Evolutionary conservation across 2,797 vertebrate species (phyloP), one percentile per base, ranked within the genome.

Genomic region (Leuciscus waleckii): DNA sequence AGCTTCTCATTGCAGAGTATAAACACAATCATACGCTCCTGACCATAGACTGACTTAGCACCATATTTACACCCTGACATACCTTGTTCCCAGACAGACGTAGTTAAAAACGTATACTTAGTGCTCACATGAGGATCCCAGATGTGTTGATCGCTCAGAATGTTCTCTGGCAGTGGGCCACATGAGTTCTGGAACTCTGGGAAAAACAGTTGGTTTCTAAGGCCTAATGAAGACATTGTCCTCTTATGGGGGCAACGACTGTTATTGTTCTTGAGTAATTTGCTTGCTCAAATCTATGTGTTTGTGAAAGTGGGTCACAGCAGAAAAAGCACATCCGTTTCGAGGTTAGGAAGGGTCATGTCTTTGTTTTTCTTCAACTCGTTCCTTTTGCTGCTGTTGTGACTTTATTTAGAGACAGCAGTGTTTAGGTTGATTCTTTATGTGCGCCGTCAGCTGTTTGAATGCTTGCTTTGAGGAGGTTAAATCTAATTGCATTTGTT

Each of bases 111-210:
- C 1, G 21, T 49, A 56, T 65, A 68, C 65, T 37, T 21, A 54
- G 49, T 61, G 26, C 71, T 84, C 49, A 23, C 88, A 88, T 87
- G 84, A 84, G 85, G 84, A 79, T 68, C 70, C 70, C 88, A 90
- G 85, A 84, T 90, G 89, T 89, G 83, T 74, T 79, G 86, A 87
- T 87, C 46, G 49, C 41, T 85, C 73, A 54, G 69, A 58, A 87
- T 83, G 67, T 80, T 79, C 71, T 87, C 46, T 89, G 82, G 81
- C 79, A 74, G 41, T 10, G 74, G 23, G 54, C 32, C 84, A 86
- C 54, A 63, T 65, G 49, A 85, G 68, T 82, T 37, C 46, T 63
- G 23, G 39, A 16, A 85, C 21, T 7, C 79, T 85, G 77, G 41
- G 81, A 79, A 79, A 76, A 51, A 56, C 29, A 56, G 37, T 14